Conservation (phyloP, 2,797 vertebrate genomes). For the Mormyrus proboscirostris region DNA sequence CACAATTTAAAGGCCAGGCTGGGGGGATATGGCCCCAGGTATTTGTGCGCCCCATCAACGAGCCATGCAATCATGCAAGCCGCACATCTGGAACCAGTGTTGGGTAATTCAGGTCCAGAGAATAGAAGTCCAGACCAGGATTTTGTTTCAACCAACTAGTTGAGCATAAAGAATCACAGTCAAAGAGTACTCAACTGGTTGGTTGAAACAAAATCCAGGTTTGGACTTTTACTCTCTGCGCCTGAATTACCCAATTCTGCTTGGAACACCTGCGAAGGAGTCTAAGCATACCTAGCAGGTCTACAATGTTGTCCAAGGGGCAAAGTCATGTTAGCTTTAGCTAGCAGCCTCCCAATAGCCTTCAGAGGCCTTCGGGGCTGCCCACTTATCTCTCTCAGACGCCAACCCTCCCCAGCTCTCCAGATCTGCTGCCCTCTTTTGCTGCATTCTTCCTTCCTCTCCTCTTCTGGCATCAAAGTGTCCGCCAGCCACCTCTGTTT, state of each 20-base stretch:
- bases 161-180: not conserved
- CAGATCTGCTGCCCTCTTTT: not conserved
- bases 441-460: slow-evolving; percentile 29
- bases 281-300: not conserved
- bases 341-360: slow-evolving; percentile 8
- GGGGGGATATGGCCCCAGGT: not conserved
- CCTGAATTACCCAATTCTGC: too few species aligned
- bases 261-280: not conserved
- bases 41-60: not conserved
- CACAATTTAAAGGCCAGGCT: not conserved
- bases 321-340: not conserved
- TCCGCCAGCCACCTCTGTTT: slow-evolving; percentile 53
- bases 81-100: not conserved
- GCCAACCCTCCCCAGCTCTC: not conserved
- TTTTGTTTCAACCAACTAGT: not conserved
- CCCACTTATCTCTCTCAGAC: not conserved
- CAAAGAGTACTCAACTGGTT: not conserved
- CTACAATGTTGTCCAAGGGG: not conserved
- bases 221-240: not conserved
- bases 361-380: not conserved
- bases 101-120: not conserved
- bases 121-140: not conserved
- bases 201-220: not conserved
- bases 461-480: slow-evolving; percentile 60
- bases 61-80: not conserved